Base-by-base conservation (phyloP, 2,888 invertebrate genomes). In the Ceramica pisi region DNA sequence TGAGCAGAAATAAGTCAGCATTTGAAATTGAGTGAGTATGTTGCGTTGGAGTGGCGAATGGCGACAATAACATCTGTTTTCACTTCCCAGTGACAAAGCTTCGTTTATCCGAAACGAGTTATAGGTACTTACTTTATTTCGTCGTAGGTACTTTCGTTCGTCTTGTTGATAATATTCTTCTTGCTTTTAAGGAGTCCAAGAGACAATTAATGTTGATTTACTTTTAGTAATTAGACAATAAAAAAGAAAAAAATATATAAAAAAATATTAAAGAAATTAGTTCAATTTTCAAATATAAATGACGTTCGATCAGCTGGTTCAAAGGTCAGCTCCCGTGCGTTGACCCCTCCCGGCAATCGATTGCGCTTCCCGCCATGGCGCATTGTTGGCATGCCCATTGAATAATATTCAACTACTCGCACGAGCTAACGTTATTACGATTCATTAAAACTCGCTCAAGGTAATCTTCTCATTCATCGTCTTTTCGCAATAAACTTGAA, bases 311-410 rank as follows among this genome's bases (percentile, higher is more conserved):
- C 95, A 95, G 95, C 95, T 95, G 94, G 92, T 91, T 91, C 93
- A 95, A 95, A 95, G 95, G 95, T 96, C 94, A 95, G 93, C 94
- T 94, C 92, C 92, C 91, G 94, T 93, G 95, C 95, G 89, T 91
- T 91, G 95, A 95, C 93, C 95, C 88, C 71, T 64, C 71, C 66
- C 91, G 81, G 85, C 90, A 92, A 95, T 96, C 95, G 95, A 95
- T 95, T 92, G 91, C 88, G 91, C 91, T 94, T 94, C 94, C 95
- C 94, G 92, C 90, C 92, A 90, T 89, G 89, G 89, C 85, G 89
- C 90, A 90, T 90, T 90, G 91, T 91, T 88, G 78, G 89, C 88
- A 90, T 90, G 91, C 91, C 92, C 92, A 93, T 92, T 93, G 90
- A 93, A 92, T 89, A 90, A 90, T 88, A 89, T 84, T 86, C 84